phyloP scores from a whole-genome alignment of 2,113 vertebrate species.

The Ceratotherium simum region DNA sequence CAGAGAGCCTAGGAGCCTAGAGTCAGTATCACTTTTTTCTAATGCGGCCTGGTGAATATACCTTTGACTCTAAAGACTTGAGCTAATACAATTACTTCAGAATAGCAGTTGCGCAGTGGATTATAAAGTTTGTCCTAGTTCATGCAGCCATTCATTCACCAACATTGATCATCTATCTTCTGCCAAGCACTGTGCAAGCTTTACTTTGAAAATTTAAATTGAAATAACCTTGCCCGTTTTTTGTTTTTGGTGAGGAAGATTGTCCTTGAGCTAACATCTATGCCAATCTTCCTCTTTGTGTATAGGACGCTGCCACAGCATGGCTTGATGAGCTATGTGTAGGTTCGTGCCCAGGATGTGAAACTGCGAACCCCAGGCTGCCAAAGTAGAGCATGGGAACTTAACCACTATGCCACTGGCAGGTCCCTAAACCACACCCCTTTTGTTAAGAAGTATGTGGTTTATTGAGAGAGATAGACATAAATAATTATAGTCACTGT shows the following conservation, averaged over 20 bases:
- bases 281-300: too few relatives aligned
- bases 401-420: too few relatives aligned
- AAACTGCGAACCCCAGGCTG: too few relatives aligned
- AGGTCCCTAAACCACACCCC: too few relatives aligned
- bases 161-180: neutral
- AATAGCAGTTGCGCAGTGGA: neutral
- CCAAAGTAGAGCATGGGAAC: too few relatives aligned
- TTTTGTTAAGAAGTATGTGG: neutral
- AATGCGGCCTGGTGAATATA: neutral
- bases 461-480: neutral
- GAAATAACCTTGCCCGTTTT: neutral
- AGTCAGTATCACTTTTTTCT: neutral
- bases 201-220: conserved; percentile 21
- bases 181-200: neutral
- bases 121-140: neutral
- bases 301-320: too few relatives aligned
- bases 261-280: too few relatives aligned
- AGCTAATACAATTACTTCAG: neutral
- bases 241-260: too few relatives aligned
- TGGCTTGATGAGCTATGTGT: too few relatives aligned
- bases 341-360: too few relatives aligned
- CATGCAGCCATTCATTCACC: neutral
- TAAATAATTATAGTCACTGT: neutral
- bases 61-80: neutral
- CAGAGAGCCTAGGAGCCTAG: too few relatives aligned